phyloP scores from a whole-genome alignment of 2,113 vertebrate species.

The Coptodon rendalli region DNA sequence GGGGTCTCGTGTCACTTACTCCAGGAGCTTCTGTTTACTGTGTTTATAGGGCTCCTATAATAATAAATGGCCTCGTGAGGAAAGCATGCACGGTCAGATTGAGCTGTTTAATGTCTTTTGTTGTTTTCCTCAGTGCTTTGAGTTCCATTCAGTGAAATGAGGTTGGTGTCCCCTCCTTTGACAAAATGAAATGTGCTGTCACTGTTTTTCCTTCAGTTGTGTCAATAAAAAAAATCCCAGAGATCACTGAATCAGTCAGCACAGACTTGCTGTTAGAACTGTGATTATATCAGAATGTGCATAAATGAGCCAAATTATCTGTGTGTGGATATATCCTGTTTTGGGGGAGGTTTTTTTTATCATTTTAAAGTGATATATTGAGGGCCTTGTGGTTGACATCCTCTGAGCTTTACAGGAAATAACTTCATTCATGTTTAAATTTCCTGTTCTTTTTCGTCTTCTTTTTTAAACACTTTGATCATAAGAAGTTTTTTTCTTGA shows the following conservation, averaged over 20 bases:
- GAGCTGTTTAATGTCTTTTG: neutral
- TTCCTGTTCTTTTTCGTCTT: neutral
- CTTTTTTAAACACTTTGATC: neutral
- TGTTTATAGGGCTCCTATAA: neutral
- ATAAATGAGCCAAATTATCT: conserved; percentile 19
- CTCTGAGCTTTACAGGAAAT: neutral
- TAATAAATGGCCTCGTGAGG: neutral
- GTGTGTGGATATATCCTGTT: neutral
- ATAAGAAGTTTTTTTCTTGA: neutral
- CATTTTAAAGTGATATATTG: neutral
- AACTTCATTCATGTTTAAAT: neutral
- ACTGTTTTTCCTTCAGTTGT: neutral
- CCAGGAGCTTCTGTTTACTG: neutral
- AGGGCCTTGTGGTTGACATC: neutral
- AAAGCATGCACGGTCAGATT: neutral
- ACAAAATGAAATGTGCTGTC: neutral
- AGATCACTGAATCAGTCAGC: neutral
- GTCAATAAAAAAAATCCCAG: neutral
- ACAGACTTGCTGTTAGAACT: neutral
- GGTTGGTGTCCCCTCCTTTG: neutral
- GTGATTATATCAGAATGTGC: conserved; percentile 26
- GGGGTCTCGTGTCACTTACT: neutral
- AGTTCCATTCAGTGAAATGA: neutral
- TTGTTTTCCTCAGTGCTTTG: neutral
- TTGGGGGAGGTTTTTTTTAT: neutral